Conservation (phyloP, 2,113 vertebrate species). For the Piprites chloris region DNA sequence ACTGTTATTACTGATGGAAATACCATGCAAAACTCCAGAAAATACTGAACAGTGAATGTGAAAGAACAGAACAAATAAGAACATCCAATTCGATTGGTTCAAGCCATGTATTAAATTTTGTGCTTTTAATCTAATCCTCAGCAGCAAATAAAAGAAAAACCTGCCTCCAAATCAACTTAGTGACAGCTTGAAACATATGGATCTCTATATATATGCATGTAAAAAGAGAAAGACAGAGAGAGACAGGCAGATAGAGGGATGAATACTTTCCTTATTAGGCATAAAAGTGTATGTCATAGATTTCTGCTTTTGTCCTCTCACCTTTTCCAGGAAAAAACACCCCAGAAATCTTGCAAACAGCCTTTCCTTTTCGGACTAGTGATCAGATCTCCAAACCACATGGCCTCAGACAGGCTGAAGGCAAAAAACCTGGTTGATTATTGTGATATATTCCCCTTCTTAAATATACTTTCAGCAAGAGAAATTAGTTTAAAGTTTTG, state of each 20-base stretch:
- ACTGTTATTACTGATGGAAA: neutral
- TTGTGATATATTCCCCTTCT: conserved; percentile 54
- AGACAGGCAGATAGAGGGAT: neutral
- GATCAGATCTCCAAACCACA: conserved; percentile 69
- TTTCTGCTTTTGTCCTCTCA: conserved; percentile 67
- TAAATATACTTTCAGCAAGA: conserved; percentile 57
- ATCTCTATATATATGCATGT: neutral
- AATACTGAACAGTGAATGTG: neutral
- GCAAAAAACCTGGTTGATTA: conserved; percentile 68
- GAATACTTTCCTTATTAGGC: conserved; percentile 28
- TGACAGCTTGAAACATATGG: conserved; percentile 26
- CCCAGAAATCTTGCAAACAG: conserved; percentile 69
- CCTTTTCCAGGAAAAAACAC: conserved; percentile 70
- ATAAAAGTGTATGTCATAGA: conserved; percentile 41
- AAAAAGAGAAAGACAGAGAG: neutral
- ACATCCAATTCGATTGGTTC: neutral
- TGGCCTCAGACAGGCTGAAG: conserved; percentile 70
- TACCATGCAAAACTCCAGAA: conserved; percentile 27
- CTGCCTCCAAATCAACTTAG: conserved; percentile 13
- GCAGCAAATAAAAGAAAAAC: conserved; percentile 22
- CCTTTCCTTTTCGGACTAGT: conserved; percentile 68
- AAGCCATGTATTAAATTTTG: neutral
- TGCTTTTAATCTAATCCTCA: neutral
- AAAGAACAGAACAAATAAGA: conserved; percentile 5
- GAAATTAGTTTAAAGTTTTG: neutral